These are phyloP conservation scores for Drosophila kambysellisi DNA, from an alignment of 2,888 invertebrate genomes.

Conservation along the genomic window DNA sequence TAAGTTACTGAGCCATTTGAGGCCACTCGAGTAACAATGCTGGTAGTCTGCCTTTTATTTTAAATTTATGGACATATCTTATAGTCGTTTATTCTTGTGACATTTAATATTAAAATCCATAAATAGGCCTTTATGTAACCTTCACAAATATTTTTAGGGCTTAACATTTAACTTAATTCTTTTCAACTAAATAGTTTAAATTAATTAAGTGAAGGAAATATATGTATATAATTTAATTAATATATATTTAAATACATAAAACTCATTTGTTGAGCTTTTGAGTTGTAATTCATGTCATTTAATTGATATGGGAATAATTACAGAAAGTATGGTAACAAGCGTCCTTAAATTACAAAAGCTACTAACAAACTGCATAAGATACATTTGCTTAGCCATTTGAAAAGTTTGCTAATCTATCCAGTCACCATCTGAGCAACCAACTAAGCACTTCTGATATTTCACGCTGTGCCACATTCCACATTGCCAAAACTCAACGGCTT, in stretches of 20 bases:
- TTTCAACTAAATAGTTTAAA: background rate
- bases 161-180: background rate
- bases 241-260: too few relatives aligned
- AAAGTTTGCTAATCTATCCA: conserved; percentile 5
- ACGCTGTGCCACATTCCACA: conserved; percentile 29
- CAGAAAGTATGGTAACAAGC: background rate
- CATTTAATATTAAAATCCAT: background rate
- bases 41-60: background rate
- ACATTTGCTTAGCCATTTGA: background rate
- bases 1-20: background rate
- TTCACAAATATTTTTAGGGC: background rate
- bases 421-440: conserved; percentile 6
- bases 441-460: conserved; percentile 22
- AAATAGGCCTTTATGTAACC: background rate
- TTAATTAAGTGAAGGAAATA: background rate
- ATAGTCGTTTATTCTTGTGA: background rate
- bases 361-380: rapidly evolving
- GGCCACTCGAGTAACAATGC: background rate
- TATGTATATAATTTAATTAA: background rate
- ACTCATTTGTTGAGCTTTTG: too few relatives aligned
- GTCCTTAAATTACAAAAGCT: background rate
- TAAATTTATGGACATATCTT: background rate
- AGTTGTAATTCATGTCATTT: background rate
- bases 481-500: conserved; percentile 24
- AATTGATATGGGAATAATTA: rapidly evolving